These are phyloP conservation scores for Perizoma flavofasciatum DNA, from an alignment of 2,888 invertebrate species.

Conservation along the genomic window DNA sequence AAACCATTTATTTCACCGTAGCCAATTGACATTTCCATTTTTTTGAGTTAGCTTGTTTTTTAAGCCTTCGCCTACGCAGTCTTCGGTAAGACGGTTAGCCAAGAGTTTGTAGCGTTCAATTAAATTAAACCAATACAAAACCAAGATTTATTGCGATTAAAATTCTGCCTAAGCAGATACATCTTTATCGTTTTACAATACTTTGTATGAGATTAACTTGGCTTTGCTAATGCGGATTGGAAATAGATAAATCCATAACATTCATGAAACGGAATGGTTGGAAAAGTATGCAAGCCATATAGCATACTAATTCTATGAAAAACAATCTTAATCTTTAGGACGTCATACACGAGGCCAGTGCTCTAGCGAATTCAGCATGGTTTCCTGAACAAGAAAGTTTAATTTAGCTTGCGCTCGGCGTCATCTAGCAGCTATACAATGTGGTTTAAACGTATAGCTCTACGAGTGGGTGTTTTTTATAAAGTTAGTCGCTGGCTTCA, in stretches of 20 bases:
- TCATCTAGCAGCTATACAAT: too few relatives aligned
- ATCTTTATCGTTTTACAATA: slow-evolving; percentile 36
- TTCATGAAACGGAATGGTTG: slow-evolving; percentile 31
- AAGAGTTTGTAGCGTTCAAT: slow-evolving; percentile 25
- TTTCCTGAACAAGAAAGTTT: not conserved
- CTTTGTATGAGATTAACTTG: slow-evolving; percentile 25
- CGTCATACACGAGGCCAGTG: slow-evolving; percentile 13
- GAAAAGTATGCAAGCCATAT: slow-evolving; percentile 38
- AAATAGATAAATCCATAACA: slow-evolving; percentile 32
- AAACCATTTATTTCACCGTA: slow-evolving; percentile 75
- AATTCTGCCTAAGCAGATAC: slow-evolving; percentile 29
- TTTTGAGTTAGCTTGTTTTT: slow-evolving; percentile 58
- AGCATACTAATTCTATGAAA: slow-evolving; percentile 43
- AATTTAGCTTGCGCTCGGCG: not conserved
- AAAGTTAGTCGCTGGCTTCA: slow-evolving; percentile 6
- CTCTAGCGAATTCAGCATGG: not conserved
- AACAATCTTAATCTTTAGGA: slow-evolving; percentile 37
- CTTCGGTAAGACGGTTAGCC: slow-evolving; percentile 17
- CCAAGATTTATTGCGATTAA: slow-evolving; percentile 29
- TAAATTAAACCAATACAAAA: slow-evolving; percentile 29
- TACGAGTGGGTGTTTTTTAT: not conserved
- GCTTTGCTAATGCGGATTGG: slow-evolving; percentile 22
- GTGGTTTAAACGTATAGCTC: not conserved
- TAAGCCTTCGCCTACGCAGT: slow-evolving; percentile 53
- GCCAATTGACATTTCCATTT: slow-evolving; percentile 66